A percentile compares a stretch with the other conserved stretches of the same genome.
Conservation (phyloP, 2,113 vertebrate genomes). For the Atlantisia rogersi region DNA sequence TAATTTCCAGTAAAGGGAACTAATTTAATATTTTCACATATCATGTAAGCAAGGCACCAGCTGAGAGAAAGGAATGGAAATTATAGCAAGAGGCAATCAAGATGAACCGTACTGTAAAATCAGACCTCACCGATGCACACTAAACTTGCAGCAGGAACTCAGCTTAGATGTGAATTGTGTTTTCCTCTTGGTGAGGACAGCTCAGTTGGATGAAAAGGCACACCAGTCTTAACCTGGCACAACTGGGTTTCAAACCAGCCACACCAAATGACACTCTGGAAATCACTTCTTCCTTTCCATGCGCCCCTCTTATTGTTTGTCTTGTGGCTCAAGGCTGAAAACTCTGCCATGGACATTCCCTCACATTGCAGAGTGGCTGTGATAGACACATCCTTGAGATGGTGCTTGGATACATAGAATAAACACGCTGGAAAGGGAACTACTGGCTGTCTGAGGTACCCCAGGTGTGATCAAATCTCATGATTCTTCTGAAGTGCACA, state of each 20-base stretch:
- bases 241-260: background rate
- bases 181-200: background rate
- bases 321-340: background rate
- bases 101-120: slow-evolving; percentile 18
- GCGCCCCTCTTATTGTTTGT: background rate
- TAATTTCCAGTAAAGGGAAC: slow-evolving; percentile 78
- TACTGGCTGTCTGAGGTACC: background rate
- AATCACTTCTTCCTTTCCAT: background rate
- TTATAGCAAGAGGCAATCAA: slow-evolving; percentile 59
- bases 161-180: background rate
- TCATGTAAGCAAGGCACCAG: slow-evolving; percentile 71
- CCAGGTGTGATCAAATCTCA: background rate
- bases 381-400: background rate
- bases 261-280: background rate
- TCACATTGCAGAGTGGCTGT: background rate
- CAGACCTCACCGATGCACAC: background rate
- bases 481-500: rapidly evolving
- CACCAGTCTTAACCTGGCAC: background rate
- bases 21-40: slow-evolving; percentile 78
- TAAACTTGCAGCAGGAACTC: background rate
- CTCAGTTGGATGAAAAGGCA: background rate
- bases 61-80: slow-evolving; percentile 61
- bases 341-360: background rate
- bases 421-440: background rate
- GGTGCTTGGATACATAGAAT: background rate